phyloP scores from a whole-genome alignment of 2,113 vertebrate species.

The Brachyhypopomus gauderio region DNA sequence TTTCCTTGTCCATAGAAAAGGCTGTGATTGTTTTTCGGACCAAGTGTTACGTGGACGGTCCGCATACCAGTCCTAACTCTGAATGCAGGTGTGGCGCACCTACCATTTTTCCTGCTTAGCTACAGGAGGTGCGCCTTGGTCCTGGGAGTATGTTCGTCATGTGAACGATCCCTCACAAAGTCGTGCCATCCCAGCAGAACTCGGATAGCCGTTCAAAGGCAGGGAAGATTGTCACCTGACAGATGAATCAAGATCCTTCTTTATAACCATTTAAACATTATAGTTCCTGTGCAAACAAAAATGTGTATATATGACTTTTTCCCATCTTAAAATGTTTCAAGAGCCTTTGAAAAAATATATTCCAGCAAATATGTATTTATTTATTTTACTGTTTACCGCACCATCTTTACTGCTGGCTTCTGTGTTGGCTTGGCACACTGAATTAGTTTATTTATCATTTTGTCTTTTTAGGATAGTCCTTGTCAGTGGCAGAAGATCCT shows the following conservation, averaged over 20 bases:
- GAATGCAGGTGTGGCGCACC: too few species aligned
- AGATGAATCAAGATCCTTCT: too few species aligned
- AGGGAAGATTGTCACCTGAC: too few species aligned
- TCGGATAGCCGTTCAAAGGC: background rate
- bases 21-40: too few species aligned
- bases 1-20: too few species aligned
- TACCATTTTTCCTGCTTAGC: too few species aligned
- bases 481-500: constrained; percentile 99
- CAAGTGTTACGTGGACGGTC: too few species aligned
- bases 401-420: constrained; percentile 61
- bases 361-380: constrained; percentile 9
- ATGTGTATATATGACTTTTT: background rate
- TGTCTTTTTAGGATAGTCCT: constrained; percentile 99
- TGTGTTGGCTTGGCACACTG: constrained; percentile 64
- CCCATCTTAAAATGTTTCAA: background rate
- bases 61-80: too few species aligned
- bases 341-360: background rate
- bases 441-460: constrained; percentile 78
- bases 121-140: background rate
- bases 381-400: constrained; percentile 58
- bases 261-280: too few species aligned
- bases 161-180: background rate
- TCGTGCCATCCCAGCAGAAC: background rate
- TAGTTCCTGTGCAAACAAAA: too few species aligned
- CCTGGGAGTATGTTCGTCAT: background rate